phyloP scores from a whole-genome alignment of 2,888 invertebrate genomes.

The Parnassius glacialis region DNA sequence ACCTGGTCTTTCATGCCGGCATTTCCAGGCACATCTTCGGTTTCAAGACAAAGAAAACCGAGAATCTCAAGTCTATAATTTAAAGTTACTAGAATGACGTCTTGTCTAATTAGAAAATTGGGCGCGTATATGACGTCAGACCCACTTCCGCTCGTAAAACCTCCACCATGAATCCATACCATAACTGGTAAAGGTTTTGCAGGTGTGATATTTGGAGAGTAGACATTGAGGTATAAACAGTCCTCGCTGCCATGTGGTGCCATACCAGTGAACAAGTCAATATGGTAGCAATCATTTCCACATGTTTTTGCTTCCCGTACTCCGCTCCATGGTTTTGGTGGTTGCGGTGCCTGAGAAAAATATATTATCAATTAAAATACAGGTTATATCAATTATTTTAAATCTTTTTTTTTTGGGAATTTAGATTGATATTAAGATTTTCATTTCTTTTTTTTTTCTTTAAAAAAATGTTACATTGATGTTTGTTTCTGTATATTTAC shows the following conservation, averaged over 20 bases:
- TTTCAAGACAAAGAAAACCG: conserved; percentile 62
- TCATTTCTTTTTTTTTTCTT: conserved; percentile 34
- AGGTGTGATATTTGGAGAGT: conserved; percentile 52
- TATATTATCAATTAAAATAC: conserved; percentile 27
- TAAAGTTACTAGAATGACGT: conserved; percentile 60
- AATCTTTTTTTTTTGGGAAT: too few relatives aligned
- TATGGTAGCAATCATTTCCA: conserved; percentile 52
- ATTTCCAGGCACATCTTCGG: conserved; percentile 65
- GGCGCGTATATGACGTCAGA: conserved; percentile 58
- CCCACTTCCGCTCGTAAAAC: conserved; percentile 54
- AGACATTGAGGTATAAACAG: conserved; percentile 67
- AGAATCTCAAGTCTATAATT: conserved; percentile 65
- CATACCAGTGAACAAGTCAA: conserved; percentile 33
- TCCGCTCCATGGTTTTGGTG: conserved; percentile 55
- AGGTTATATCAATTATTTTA: too few relatives aligned
- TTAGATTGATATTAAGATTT: too few relatives aligned
- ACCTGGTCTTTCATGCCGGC: conserved; percentile 75
- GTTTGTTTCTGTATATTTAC: too few relatives aligned
- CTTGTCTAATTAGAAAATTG: conserved; percentile 57
- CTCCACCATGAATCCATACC: conserved; percentile 67
- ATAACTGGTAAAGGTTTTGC: conserved; percentile 50
- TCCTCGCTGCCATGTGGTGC: conserved; percentile 49
- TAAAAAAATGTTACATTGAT: too few relatives aligned
- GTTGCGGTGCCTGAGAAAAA: conserved; percentile 55
- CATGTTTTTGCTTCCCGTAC: conserved; percentile 53